Conservation (phyloP, 1,140 invertebrate species). For the Brachionus manjavacas region DNA sequence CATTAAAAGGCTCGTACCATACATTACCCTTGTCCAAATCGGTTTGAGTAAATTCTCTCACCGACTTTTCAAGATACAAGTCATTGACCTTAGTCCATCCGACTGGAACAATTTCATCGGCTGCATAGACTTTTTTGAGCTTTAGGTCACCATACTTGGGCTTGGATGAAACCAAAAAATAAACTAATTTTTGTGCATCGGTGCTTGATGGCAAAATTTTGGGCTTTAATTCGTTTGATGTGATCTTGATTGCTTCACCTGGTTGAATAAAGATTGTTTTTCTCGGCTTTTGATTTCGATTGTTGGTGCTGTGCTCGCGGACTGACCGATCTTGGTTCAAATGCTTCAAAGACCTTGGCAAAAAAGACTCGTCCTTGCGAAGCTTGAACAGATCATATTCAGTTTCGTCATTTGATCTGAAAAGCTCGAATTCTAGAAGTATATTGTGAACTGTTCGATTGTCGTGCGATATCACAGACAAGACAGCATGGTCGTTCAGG, state of each 20-base stretch:
- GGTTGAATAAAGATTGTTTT: conserved; percentile 29
- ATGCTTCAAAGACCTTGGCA: not conserved
- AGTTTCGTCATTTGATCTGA: not conserved
- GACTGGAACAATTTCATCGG: not conserved
- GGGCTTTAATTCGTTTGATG: conserved; percentile 13
- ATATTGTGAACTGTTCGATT: conserved; percentile 11
- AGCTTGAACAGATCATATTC: not conserved
- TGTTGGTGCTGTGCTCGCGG: not conserved
- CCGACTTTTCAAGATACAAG: not conserved
- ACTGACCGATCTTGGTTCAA: not conserved
- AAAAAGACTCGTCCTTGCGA: not conserved
- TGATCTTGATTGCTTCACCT: conserved; percentile 15
- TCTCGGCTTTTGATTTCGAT: not conserved
- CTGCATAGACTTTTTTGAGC: not conserved
- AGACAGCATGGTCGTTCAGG: not conserved
- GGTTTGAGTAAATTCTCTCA: conserved; percentile 9
- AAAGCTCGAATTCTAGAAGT: conserved; percentile 9
- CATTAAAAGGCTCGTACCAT: conserved; percentile 34
- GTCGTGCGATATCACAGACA: not conserved
- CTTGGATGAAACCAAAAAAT: not conserved
- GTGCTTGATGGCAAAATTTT: not conserved
- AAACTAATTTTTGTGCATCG: not conserved
- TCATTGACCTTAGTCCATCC: conserved; percentile 32
- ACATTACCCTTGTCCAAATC: conserved; percentile 37
- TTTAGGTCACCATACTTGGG: conserved; percentile 32